These are phyloP conservation scores for Lasius platythorax DNA, from an alignment of 2,888 invertebrate species.

Conservation along the genomic window DNA sequence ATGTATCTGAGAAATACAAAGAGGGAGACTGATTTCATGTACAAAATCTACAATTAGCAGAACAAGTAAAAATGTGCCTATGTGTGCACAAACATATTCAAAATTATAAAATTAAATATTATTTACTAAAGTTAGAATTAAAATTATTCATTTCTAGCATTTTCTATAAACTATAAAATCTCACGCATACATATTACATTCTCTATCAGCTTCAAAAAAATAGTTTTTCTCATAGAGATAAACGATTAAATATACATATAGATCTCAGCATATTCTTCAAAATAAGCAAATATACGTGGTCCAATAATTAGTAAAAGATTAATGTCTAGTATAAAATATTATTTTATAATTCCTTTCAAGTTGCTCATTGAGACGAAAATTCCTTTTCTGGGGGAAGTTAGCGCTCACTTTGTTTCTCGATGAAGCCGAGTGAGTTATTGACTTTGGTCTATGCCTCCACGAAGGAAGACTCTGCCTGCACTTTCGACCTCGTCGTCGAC, in stretches of 20 bases:
- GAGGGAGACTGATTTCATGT: background rate
- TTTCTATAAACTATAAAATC: background rate
- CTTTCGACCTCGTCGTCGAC: constrained; percentile 64
- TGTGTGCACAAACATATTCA: constrained; percentile 8
- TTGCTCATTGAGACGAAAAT: constrained; percentile 27
- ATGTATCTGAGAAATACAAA: background rate
- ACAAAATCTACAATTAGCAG: background rate
- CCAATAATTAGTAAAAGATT: background rate
- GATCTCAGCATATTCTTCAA: background rate
- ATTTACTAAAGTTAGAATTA: background rate
- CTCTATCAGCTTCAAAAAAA: background rate
- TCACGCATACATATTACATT: background rate
- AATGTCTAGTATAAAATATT: background rate
- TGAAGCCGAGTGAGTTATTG: constrained; percentile 61
- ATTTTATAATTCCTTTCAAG: constrained; percentile 18
- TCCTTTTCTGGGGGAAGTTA: constrained; percentile 35
- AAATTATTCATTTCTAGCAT: background rate
- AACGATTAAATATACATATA: background rate
- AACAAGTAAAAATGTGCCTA: background rate
- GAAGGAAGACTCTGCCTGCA: constrained; percentile 54
- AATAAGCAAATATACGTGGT: background rate
- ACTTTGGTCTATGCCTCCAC: constrained; percentile 46
- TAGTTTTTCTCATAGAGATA: background rate
- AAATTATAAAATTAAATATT: background rate
- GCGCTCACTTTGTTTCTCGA: constrained; percentile 67